Evolutionary conservation across 2,888 invertebrate species (phyloP), one percentile per base, ranked within the genome.

Genomic region (Chrysotoxum bicinctum): DNA sequence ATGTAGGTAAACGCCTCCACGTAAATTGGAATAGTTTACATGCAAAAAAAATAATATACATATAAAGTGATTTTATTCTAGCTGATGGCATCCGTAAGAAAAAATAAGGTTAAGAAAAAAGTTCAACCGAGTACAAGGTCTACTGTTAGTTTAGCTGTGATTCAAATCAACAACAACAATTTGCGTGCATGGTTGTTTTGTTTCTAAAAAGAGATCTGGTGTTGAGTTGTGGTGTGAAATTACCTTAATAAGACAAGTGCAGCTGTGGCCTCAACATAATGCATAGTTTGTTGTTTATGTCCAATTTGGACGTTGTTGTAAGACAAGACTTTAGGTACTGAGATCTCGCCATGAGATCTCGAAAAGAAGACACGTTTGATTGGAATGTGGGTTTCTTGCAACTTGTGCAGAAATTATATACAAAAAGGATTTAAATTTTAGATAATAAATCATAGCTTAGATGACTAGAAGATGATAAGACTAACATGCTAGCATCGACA

Each of bases 101-200:
- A 52, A 69, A 80, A 73, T 80, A 75, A 80, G 80, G 75, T 75
- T 80, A 80, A 40, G 62, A 69, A 74, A 75, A 69, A 75, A 69
- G 80, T 80, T 80, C 80, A 80, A 21, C 69, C 12, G 62, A 80
- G 62, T 80, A 75, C 80, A 75, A 80, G 80, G 80, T 69, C 69
- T 80, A 69, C 69, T 75, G 80, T 75, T 69, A 80, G 12, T 52
- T 76, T 60, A 68, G 32, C 5, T n/a, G 19, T 58, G 66, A 60
- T 79, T 79, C 54, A 64, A 62, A 54, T 74, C 43, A 56, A 30
- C 32, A 56, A 19, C 58, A 58, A 58, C 50, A 50, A 50, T 58
- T 62, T 73, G 40, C 37, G 72, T 45, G 54, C 40, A 60, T 32
- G 21, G 40, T 52, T 70, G 58, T 35, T 64, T 23, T 64, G 7